Base-by-base conservation (phyloP, 2,888 invertebrate genomes). In the Euproctis similis region DNA sequence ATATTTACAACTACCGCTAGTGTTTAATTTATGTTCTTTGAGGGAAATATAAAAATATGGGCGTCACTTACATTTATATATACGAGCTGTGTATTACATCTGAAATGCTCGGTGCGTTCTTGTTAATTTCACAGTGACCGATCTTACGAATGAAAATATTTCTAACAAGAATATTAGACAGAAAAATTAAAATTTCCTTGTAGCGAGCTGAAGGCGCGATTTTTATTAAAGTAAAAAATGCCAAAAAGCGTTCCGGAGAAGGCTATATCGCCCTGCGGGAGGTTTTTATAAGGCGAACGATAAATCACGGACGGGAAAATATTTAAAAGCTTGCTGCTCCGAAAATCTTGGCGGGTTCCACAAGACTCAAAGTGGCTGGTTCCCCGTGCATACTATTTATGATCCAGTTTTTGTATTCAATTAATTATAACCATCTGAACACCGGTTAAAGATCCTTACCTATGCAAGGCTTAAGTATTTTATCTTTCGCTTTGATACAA, bases 301-400 rank as follows among this genome's bases (percentile, higher is more conserved):
- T 81, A 80, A 81, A 81, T 81, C 81, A 78, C 69, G 74, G 68
- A 63, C 67, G 71, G 67, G 67, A 57, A 78, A 78, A 80, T 80
- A 80, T 80, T 81, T 50, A 50, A 50, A 50, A 50, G 50, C 53
- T 48, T 46, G 53, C 60, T 55, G 46, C 55, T 57, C 63, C 59
- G 64, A 63, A 66, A 66, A 63, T 65, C 57, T 42, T 41, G 58
- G 57, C 47, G 39, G 34, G 28, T 16, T 56, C 54, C 48, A 30
- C 45, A 58, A 57, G 30, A 22, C 28, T 3, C 39, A 4, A 9
- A 1, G 8, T 4, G 35, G 26, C 39, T 40, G 10, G 27, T 1
- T 24, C 34, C 37, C 20, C 7, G 12, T 33, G 17, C 23, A 31
- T 31, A 29, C 9, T 21, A 8, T 2, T 30, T 9, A 26, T 8